phyloP scores from a whole-genome alignment of 1,140 invertebrate genomes.

The Orchestia grillus region DNA sequence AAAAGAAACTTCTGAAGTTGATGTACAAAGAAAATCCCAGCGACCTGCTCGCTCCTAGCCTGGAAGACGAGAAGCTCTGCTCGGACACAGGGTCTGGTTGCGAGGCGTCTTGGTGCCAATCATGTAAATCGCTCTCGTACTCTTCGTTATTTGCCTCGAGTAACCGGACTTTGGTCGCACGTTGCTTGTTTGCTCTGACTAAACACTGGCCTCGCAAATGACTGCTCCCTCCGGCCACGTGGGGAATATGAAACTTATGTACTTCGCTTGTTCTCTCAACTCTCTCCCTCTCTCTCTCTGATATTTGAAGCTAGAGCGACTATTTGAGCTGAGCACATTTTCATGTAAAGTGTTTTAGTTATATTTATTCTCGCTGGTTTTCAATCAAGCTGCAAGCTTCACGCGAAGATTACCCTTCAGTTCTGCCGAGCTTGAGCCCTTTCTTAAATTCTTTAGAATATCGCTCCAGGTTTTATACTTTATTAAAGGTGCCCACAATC shows the following conservation, averaged over 20 bases:
- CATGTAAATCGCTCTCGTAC: constrained; percentile 37
- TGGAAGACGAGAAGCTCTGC: background rate
- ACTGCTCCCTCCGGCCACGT: background rate
- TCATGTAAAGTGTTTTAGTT: background rate
- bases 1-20: background rate
- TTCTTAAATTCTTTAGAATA: background rate
- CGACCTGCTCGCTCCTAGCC: background rate
- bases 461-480: background rate
- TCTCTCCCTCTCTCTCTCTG: background rate
- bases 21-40: background rate
- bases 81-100: background rate
- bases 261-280: background rate
- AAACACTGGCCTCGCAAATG: constrained; percentile 5
- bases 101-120: background rate
- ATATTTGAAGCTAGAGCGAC: background rate
- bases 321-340: background rate
- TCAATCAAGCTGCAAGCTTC: background rate
- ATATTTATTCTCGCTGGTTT: background rate
- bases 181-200: background rate
- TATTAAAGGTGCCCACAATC: background rate
- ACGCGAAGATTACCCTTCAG: background rate
- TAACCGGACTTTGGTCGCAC: constrained; percentile 47
- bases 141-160: constrained; percentile 43
- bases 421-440: background rate
- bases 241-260: constrained; percentile 36